Conservation (phyloP, 92 coral and sea anemone species). For the Palythoa grandis region DNA sequence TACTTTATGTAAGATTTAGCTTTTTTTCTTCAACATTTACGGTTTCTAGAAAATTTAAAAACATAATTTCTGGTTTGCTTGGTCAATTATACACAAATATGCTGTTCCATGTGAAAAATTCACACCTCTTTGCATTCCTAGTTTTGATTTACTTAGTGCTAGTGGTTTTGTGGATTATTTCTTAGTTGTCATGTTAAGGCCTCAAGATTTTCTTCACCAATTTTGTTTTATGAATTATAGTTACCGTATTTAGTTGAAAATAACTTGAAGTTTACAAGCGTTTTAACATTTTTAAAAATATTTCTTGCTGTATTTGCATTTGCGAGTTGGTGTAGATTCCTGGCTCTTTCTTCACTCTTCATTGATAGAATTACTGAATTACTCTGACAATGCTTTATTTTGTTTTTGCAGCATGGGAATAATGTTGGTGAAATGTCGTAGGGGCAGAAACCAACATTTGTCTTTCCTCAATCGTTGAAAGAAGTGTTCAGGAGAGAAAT, state of each 20-base stretch:
- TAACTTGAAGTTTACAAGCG: not conserved
- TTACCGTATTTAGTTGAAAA: constrained; percentile 1
- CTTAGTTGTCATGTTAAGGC: not conserved
- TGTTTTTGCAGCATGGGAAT: not conserved
- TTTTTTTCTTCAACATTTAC: not conserved
- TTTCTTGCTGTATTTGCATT: not conserved
- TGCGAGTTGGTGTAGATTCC: not conserved
- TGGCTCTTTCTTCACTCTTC: not conserved
- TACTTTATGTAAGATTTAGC: constrained; percentile 54
- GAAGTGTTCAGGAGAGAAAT: not conserved
- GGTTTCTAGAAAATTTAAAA: constrained; percentile 15
- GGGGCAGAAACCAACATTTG: not conserved
- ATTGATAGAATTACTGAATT: not conserved
- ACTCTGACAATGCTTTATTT: not conserved
- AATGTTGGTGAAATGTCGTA: not conserved
- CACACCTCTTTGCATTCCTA: constrained; percentile 21
- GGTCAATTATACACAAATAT: not conserved
- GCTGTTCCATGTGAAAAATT: constrained; percentile 8
- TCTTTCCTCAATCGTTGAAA: not conserved
- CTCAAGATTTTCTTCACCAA: not conserved
- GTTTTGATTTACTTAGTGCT: not conserved
- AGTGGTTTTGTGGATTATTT: not conserved
- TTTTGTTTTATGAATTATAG: not conserved
- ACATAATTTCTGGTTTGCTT: not conserved
- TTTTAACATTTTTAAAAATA: not conserved